Evolutionary conservation across 2,113 vertebrate species (phyloP), one percentile per base, ranked within the genome.

Genomic region (Todiramphus saurophagus): DNA sequence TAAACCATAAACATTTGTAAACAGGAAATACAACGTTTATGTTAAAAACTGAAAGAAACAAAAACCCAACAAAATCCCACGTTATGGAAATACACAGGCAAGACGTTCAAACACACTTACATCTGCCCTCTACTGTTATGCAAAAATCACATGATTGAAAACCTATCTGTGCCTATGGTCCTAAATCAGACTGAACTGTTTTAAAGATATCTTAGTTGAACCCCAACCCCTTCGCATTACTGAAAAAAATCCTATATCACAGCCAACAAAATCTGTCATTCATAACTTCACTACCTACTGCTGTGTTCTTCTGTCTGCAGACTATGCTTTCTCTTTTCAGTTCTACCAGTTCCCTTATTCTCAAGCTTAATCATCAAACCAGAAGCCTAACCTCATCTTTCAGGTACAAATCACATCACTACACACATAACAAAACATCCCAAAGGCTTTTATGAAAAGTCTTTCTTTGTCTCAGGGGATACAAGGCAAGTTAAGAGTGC

Each of bases 11-110:
- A 94, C 74, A 94, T 90, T 2, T 70, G 82, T 72, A 96, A 97
- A 94, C 94, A 96, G 85, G 92, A 96, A 96, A 85, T 83, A 43
- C 87, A 93, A 51, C 4, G 9, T 95, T 94, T 94, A 95, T 48
- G 64, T 93, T 95, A 89, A 90, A 95, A 96, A 70, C 1, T 5
- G 41, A 25, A 82, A 66, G 87, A 81, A 79, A 69, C 24, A 50
- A 25, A 46, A 46, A 46, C 8, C 44, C 43, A 43, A 15, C 43
- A 43, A 2, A 8, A 3, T 0, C 5, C 37, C 16, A 59, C 10
- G 28, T 94, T 88, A 92, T 48, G 68, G 93, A 93, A 93, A 93
- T 72, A 84, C 48, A 79, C 62, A 63, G 63, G n/a, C 85, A 70
- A 92, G 43, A 80, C 88, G 78, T 78, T 68, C 76, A 95, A 96